A percentile compares a stretch with the other conserved stretches of the same genome.
phyloP scores from a whole-genome alignment of 2,888 invertebrate species.

The Drosophila helvetica region DNA sequence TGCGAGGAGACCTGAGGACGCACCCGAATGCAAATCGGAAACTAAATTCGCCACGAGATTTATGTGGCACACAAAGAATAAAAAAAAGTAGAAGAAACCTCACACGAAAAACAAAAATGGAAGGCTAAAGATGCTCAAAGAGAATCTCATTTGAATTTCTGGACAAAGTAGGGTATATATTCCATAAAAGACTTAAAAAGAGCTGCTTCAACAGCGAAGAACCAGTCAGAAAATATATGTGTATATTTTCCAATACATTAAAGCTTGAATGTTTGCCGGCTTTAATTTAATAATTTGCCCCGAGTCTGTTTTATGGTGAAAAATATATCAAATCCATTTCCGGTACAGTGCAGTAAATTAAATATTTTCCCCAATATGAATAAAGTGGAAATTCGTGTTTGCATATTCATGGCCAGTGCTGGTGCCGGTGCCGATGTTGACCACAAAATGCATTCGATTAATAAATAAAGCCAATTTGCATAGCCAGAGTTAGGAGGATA shows the following conservation, averaged over 20 bases:
- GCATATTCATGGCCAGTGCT: slow-evolving; percentile 20
- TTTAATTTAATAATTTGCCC: slow-evolving; percentile 17
- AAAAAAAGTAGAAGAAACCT: slow-evolving; percentile 25
- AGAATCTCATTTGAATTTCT: not conserved
- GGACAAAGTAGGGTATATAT: not conserved
- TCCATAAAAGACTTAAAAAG: not conserved
- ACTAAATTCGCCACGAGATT: slow-evolving; percentile 65
- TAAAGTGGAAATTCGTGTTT: slow-evolving; percentile 28
- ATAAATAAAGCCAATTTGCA: slow-evolving; percentile 59
- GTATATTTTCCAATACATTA: slow-evolving; percentile 5
- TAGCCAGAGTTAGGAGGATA: slow-evolving; percentile 14
- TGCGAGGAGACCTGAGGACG: slow-evolving; percentile 37
- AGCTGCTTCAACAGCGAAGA: not conserved
- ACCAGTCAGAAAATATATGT: too few species aligned
- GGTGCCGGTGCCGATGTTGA: not conserved
- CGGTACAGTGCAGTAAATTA: slow-evolving; percentile 22
- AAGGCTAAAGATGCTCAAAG: not conserved
- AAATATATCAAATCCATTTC: slow-evolving; percentile 39
- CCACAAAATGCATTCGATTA: slow-evolving; percentile 45
- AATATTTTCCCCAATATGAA: slow-evolving; percentile 18
- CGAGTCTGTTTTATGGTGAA: not conserved
- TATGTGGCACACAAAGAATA: slow-evolving; percentile 53
- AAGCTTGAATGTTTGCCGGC: slow-evolving; percentile 6
- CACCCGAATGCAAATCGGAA: slow-evolving; percentile 61
- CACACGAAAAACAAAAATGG: too few species aligned